phyloP scores from a whole-genome alignment of 92 coral and sea anemone species.

The Porites divaricata region DNA sequence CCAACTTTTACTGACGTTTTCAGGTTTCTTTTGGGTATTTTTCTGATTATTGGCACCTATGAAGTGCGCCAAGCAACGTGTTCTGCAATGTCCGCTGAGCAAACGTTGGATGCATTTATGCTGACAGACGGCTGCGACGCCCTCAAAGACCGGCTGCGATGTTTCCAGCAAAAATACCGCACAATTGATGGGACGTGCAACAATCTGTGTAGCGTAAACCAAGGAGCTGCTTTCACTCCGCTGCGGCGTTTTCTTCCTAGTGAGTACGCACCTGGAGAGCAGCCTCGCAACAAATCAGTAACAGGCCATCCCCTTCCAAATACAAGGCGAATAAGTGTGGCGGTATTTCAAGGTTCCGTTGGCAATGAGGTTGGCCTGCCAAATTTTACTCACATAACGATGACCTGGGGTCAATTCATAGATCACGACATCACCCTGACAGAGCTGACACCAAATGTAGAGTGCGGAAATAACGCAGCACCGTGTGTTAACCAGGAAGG shows the following conservation, averaged over 20 bases:
- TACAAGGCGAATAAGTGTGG: not conserved
- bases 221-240: slow-evolving; percentile 4
- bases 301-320: not conserved
- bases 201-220: slow-evolving; percentile 16
- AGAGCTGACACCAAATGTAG: not conserved
- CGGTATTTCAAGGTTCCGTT: not conserved
- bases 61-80: not conserved
- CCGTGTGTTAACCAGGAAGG: slow-evolving; percentile 5
- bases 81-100: not conserved
- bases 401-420: slow-evolving; percentile 39
- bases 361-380: not conserved
- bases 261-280: not conserved
- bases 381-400: slow-evolving; percentile 23
- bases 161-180: slow-evolving; percentile 13
- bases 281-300: not conserved
- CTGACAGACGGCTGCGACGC: slow-evolving; percentile 4
- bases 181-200: slow-evolving; percentile 45
- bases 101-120: not conserved
- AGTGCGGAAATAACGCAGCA: slow-evolving; percentile 11
- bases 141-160: not conserved
- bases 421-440: slow-evolving; percentile 40
- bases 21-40: not conserved
- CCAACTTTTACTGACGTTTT: no score
- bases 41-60: not conserved
- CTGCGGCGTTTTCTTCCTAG: not conserved